Conservation (phyloP, 2,113 vertebrate species). For the Xenopus tropicalis region DNA sequence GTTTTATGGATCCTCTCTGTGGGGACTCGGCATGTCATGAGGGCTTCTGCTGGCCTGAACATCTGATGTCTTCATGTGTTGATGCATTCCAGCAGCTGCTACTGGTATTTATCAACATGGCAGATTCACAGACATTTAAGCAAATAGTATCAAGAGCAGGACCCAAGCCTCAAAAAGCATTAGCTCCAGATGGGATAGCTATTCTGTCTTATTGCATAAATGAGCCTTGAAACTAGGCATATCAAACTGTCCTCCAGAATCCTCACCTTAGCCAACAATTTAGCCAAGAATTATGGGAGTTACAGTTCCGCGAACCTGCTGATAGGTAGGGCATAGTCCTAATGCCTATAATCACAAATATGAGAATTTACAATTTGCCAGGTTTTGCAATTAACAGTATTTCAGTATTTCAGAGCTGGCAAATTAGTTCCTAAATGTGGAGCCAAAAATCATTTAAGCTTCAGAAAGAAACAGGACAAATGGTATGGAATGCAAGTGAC, state of each 20-base stretch:
- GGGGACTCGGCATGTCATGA: slow-evolving; percentile 40
- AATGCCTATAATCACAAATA: too few relatives aligned
- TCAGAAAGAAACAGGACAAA: too few relatives aligned
- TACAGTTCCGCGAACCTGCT: too few relatives aligned
- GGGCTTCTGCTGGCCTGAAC: slow-evolving; percentile 33
- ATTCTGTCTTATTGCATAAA: slow-evolving; percentile 15
- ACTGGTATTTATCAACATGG: slow-evolving; percentile 46
- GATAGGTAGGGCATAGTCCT: too few relatives aligned
- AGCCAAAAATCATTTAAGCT: too few relatives aligned
- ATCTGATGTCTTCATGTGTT: slow-evolving; percentile 44
- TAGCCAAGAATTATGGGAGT: background rate
- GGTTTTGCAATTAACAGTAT: too few relatives aligned
- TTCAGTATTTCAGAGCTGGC: too few relatives aligned
- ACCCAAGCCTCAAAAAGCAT: slow-evolving; percentile 25
- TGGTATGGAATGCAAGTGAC: too few relatives aligned
- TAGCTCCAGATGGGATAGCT: slow-evolving; percentile 35
- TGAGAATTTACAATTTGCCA: too few relatives aligned
- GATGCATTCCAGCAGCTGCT: slow-evolving; percentile 44
- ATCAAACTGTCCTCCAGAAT: background rate
- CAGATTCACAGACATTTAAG: slow-evolving; percentile 42
- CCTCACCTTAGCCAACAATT: background rate
- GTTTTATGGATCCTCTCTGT: slow-evolving; percentile 38
- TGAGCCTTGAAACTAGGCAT: slow-evolving; percentile 6
- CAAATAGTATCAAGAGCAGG: slow-evolving; percentile 43
- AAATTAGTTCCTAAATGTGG: too few relatives aligned